These are phyloP conservation scores for Colinus virginianus DNA, from an alignment of 2,113 vertebrate species.

Conservation along the genomic window DNA sequence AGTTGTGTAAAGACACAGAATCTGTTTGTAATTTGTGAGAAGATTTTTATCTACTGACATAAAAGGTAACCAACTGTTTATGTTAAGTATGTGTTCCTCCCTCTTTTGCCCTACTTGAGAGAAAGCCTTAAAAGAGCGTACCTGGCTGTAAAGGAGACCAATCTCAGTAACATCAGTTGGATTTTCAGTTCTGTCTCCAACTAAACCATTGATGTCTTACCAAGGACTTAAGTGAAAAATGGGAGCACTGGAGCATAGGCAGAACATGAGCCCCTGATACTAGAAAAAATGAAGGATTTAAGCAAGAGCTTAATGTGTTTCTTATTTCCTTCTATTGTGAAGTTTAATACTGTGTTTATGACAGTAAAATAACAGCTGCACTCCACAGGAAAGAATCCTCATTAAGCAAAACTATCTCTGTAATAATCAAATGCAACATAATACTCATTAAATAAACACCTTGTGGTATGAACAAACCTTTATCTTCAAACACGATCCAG, in stretches of 20 bases:
- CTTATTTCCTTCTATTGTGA: neutral
- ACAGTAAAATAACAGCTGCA: neutral
- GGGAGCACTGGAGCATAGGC: neutral
- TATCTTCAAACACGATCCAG: neutral
- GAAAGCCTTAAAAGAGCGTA: neutral
- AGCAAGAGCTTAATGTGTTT: neutral
- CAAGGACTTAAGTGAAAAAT: neutral
- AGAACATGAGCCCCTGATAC: neutral
- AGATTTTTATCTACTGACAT: neutral
- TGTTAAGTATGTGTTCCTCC: neutral
- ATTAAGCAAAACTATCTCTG: neutral
- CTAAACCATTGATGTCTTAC: neutral
- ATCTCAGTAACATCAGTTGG: neutral
- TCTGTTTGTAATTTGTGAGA: neutral
- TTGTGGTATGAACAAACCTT: neutral
- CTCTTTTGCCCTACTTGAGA: neutral
- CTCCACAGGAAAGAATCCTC: neutral
- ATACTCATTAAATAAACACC: neutral
- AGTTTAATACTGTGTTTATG: neutral
- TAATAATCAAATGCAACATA: neutral
- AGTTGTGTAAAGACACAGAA: neutral
- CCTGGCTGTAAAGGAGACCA: neutral
- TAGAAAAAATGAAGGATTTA: neutral
- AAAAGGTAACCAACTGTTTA: neutral
- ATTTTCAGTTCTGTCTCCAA: neutral